phyloP scores from a whole-genome alignment of 2,113 vertebrate species.

The Tetrax tetrax region DNA sequence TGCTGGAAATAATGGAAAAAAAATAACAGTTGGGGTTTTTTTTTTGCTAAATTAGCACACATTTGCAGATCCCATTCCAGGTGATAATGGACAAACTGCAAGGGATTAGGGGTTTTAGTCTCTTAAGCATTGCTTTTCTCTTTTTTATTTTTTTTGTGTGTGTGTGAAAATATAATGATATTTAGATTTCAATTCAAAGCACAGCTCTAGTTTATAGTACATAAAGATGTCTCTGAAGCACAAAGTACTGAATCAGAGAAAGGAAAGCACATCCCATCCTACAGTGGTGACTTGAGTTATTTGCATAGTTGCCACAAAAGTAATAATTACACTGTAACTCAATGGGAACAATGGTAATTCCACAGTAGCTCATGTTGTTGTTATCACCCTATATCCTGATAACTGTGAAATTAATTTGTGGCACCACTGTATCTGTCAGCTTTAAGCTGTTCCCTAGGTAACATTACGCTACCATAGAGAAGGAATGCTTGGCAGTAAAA shows the following conservation, averaged over 20 bases:
- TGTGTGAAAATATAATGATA: background rate
- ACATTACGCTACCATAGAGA: constrained; percentile 73
- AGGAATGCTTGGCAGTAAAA: constrained; percentile 73
- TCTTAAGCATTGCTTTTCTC: background rate
- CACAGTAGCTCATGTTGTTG: constrained; percentile 72
- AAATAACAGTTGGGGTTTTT: background rate
- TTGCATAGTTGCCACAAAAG: constrained; percentile 76
- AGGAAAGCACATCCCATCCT: constrained; percentile 48
- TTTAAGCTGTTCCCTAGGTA: constrained; percentile 81
- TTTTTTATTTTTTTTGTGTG: background rate
- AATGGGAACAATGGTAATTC: constrained; percentile 77
- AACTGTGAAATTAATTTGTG: constrained; percentile 81
- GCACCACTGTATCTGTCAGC: constrained; percentile 71
- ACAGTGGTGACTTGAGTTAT: constrained; percentile 61
- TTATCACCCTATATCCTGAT: constrained; percentile 75
- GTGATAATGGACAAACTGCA: background rate
- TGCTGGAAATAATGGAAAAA: constrained; percentile 1
- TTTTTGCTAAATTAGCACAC: constrained; percentile 1
- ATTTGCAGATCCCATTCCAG: background rate
- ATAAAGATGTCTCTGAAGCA: constrained; percentile 53
- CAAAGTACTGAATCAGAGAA: constrained; percentile 48
- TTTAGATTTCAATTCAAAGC: constrained; percentile 36
- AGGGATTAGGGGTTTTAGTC: background rate
- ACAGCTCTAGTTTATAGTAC: constrained; percentile 33
- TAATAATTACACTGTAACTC: constrained; percentile 77